Conservation (phyloP, 2,797 vertebrate genomes). For the Apogon hyalosoma region DNA sequence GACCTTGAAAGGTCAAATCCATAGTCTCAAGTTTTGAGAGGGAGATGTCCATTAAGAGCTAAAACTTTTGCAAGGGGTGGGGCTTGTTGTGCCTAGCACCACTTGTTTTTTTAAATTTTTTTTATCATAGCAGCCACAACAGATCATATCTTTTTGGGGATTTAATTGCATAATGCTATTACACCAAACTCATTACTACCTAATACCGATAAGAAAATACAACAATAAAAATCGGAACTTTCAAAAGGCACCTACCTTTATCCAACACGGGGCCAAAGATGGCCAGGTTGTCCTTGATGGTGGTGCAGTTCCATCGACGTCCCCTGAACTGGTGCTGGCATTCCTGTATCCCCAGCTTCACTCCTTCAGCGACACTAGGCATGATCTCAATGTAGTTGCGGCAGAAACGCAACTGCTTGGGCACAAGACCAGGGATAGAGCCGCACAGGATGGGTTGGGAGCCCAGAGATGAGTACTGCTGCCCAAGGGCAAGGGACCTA, state of each 20-base stretch:
- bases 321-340: conserved; percentile 98
- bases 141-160: no score
- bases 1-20: no score
- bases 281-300: conserved; percentile 93
- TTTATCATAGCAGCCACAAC: no score
- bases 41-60: no score
- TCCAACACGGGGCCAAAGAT: conserved; percentile 97
- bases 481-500: conserved; percentile 96
- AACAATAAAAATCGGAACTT: background rate
- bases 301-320: conserved; percentile 97
- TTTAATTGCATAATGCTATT: no score
- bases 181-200: no score
- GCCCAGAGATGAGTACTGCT: conserved; percentile 93
- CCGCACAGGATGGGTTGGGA: conserved; percentile 94
- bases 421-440: conserved; percentile 95
- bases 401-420: conserved; percentile 98
- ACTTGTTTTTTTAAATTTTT: no score
- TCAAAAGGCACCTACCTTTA: conserved; percentile 87
- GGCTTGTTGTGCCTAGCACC: no score
- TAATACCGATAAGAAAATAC: background rate
- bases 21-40: no score
- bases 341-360: conserved; percentile 96
- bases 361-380: conserved; percentile 96
- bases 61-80: no score
- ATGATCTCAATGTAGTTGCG: conserved; percentile 98